A percentile compares a stretch with the other conserved stretches of the same genome.
These are phyloP conservation scores for Micromys minutus DNA, from an alignment of 2,113 vertebrate genomes.

Conservation along the genomic window DNA sequence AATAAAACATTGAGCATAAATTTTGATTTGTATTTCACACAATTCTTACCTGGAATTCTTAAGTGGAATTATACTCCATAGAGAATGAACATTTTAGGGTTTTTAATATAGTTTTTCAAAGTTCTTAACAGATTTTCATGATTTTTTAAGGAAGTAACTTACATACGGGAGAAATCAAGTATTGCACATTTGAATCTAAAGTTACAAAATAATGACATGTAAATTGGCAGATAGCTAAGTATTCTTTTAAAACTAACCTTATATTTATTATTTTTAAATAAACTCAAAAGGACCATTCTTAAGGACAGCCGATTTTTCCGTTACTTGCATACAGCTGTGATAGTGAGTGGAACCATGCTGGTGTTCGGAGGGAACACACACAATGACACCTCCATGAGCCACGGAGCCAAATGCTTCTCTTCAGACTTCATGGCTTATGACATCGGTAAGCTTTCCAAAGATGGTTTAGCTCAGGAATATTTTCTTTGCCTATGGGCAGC, in stretches of 20 bases:
- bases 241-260: slow-evolving; percentile 57
- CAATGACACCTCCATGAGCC: slow-evolving; percentile 99
- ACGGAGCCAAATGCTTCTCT: slow-evolving; percentile 98
- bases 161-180: background rate
- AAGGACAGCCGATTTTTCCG: slow-evolving; percentile 96
- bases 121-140: slow-evolving; percentile 6
- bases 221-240: background rate
- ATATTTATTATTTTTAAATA: slow-evolving; percentile 70
- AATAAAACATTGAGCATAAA: slow-evolving; percentile 4
- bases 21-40: background rate
- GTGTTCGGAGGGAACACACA: slow-evolving; percentile 99
- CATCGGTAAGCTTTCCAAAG: slow-evolving; percentile 88
- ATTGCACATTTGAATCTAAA: slow-evolving; percentile 44
- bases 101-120: slow-evolving; percentile 45
- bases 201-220: slow-evolving; percentile 62
- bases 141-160: slow-evolving; percentile 36
- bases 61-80: background rate
- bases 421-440: slow-evolving; percentile 97
- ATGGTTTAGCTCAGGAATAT: background rate
- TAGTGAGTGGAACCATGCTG: slow-evolving; percentile 94
- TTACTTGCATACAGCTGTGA: slow-evolving; percentile 96
- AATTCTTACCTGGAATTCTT: slow-evolving; percentile 10
- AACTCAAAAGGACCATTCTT: slow-evolving; percentile 91
- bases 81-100: slow-evolving; percentile 34
- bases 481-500: background rate